Evolutionary conservation across 2,113 vertebrate genomes (phyloP), one percentile per base, ranked within the genome.

Genomic region (Otis tarda): DNA sequence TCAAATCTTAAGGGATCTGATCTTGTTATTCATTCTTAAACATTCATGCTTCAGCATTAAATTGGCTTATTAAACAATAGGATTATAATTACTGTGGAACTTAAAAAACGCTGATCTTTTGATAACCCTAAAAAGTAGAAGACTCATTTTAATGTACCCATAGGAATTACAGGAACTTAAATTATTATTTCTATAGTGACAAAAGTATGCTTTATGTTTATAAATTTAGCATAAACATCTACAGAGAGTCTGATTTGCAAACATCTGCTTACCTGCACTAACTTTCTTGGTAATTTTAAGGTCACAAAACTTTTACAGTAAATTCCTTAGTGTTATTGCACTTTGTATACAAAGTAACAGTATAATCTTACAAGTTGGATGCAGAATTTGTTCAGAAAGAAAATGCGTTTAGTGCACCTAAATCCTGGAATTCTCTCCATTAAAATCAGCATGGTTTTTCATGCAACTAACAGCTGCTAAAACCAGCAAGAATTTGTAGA

Each of bases 1-100:
- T 81, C 39, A 83, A 92, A 55, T 55, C 37, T 77, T 93, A 65
- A 59, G 60, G 89, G 68, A 80, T 71, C 20, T 6, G 2, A 74
- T 81, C 64, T 81, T 89, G 56, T 74, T 94, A 93, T 56, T 75
- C 59, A 52, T 95, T 95, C 77, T 93, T 61, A 89, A 92, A 69
- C 71, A 77, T 57, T 70, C 83, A 67, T 50, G 81, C 43, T 74
- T 86, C 80, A 89, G 76, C 56, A 89, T 47, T 83, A 83, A 74
- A 92, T 55, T 77, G 56, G 28, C 64, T 94, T 90, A 83, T 77
- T 95, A 95, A 94, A 89, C 43, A 78, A 67, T 37, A 88, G 33
- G 24, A 59, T 39, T 20, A 74, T 83, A 75, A 75, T 86, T 93
- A 78, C 12, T 56, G 76, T 56, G 73, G 31, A 86, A 92, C 50